Base-by-base conservation (phyloP, 2,888 invertebrate genomes). In the Steromphala cineraria region DNA sequence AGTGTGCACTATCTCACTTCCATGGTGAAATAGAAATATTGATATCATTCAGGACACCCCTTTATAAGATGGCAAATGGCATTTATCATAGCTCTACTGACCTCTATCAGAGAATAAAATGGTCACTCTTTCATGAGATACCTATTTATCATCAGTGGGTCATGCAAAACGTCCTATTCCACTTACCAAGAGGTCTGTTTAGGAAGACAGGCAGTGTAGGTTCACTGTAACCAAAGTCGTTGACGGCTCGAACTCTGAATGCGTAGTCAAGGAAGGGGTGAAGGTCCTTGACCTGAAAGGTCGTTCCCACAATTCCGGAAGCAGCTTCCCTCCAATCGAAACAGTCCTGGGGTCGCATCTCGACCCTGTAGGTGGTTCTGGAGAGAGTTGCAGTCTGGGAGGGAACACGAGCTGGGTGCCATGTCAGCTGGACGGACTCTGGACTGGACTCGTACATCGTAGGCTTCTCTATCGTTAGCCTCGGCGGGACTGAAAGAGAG, bases 221-320 rank as follows among this genome's bases (percentile, higher is more conserved):
- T 77, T 91, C 91, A 93, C 98, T 98, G 87, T 98, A 96, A 67
- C 99, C 99, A 93, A 97, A 98, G 93, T 98, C 97, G 94, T 99
- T 99, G 93, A 98, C 98, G 3, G 99, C 99, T 40, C 99, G 95
- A 53, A 99, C 96, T 83, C 99, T 95, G 95, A 99, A 98, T 93
- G 97, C 96, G 94, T 99, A 99, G 94, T 99, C 98, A 86, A 97
- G 95, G 94, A 97, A 97, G 0, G 99, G 98, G 91, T 97, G 96
- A 82, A 99, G 89, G 52, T 91, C 87, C 52, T 84, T 88, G 62
- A 92, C 85, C 3, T 84, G 83, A 78, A 87, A 87, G 52, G 85
- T 88, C 52, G 88, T 78, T 8, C 82, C 83, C 8, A 78, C 74
- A 53, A 90, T 62, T 36, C 90, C 89, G 0, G 89, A 83, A 13